Evolutionary conservation across 2,113 vertebrate genomes (phyloP).

Genomic region (Pteropus alecto): DNA sequence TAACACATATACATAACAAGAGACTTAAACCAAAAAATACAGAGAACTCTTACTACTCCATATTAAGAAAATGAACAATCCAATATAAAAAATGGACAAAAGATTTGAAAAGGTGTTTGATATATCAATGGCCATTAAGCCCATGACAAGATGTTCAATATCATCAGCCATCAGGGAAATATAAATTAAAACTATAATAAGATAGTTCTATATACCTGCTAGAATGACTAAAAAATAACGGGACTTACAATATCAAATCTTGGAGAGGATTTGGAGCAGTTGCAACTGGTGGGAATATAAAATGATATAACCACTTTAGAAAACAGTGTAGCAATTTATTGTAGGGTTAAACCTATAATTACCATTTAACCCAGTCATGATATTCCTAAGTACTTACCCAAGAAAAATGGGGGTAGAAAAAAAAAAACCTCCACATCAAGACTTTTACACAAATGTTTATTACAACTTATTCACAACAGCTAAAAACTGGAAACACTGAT

Average conservation of each 20-base stretch:
- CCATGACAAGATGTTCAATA: not conserved
- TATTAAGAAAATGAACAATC: not conserved
- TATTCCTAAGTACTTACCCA: not conserved
- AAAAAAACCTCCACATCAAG: not conserved
- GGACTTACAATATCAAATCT: not conserved
- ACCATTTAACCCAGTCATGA: not conserved
- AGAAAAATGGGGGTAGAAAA: not conserved
- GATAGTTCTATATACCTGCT: not conserved
- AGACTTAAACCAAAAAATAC: not conserved
- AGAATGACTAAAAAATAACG: not conserved
- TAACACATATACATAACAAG: not conserved
- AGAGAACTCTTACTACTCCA: not conserved
- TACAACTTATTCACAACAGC: not conserved
- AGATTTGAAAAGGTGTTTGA: not conserved
- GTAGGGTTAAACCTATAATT: not conserved
- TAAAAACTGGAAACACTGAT: not conserved
- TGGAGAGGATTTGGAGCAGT: not conserved
- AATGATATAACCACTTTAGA: not conserved
- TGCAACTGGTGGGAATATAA: not conserved
- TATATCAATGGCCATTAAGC: not conserved
- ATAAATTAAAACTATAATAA: not conserved
- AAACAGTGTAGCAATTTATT: not conserved
- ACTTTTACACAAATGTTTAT: not conserved
- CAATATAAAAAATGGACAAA: not conserved
- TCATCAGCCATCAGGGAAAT: not conserved